Evolutionary conservation across 2,888 invertebrate species (phyloP), one percentile per base, ranked within the genome.

Genomic region (Drosophila anceps): DNA sequence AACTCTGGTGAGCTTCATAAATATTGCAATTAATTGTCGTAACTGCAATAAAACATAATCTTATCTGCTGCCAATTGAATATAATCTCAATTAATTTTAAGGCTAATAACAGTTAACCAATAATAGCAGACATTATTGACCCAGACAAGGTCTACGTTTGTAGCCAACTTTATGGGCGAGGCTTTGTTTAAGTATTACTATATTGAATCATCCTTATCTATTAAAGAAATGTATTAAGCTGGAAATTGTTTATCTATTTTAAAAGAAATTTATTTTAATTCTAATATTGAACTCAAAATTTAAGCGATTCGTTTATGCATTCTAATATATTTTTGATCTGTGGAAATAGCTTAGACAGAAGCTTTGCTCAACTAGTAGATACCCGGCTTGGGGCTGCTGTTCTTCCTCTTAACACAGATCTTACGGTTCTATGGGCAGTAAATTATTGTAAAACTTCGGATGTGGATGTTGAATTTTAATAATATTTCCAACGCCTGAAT

Each of bases 1-100:
- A 74, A 58, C 73, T 77, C 82, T 65, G 91, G 91, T 91, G 76
- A 91, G 91, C 90, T 79, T 64, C 68, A 63, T 78, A 61, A 75
- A 63, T 66, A 69, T 59, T 62, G 58, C 50, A 39, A 39, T 66
- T 61, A 48, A 73, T 74, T 71, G 68, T 10, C 31, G 15, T 24
- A 15, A 64, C 35, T 50, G 69, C 46, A 46, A 60, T 58, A 39
- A 24, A 59, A 10, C 46, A 4, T 41, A 51, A 74, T 80, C 77
- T 79, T 51, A 80, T 77, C 77, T 62, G 35, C 10, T 12, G 24
- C 43, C 58, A 50, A 64, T 77, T 51, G 59, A 43, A 20, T 27
- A 29, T 48, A 59, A 60, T 65, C 3, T 48, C 10, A 63, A 31
- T 41, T 63, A 4, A 37, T 37, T 63, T 43, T 7, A 9, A 20